Base-by-base conservation (phyloP, 2,113 vertebrate species). In the Nesospiza acunhae region DNA sequence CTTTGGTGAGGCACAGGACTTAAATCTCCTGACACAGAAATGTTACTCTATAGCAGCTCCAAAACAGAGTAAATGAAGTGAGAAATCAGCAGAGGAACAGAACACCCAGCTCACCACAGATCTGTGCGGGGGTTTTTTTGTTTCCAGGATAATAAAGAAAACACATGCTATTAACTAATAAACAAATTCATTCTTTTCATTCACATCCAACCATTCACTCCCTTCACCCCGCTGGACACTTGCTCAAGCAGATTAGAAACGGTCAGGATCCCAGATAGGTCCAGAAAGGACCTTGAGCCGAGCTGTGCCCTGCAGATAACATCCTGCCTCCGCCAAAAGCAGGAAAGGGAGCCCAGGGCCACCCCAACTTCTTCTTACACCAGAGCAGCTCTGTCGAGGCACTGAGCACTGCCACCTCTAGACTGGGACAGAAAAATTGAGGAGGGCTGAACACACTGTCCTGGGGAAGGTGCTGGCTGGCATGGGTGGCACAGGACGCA, bases 391-490 rank as follows among this genome's bases (percentile, higher is more conserved):
- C 69, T 27, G 28, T 2, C 0, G 0, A 44, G 27, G 13, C 39
- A 13, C 5, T 28, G 39, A 0, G 1, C 76, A 42, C 39, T 39
- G 39, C 39, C 39, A 39, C 33, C 52, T 91, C 68, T 23, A 11
- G 13, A 9, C 6, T 0, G 13, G 58, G 46, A 28, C 2, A 1
- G 8, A 47, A 66, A 28, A 28, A 23, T 0, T n/a, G 35, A 44
- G 41, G 17, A 84, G 28, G 27, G 75, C 8, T 49, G 31, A 88
- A 37, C 4, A 3, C 4, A 33, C 1, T 0, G 2, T 11, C 27
- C 17, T 18, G 24, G 7, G 37, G 77, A 77, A 89, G 53, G 47
- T 11, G 20, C 13, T 7, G 59, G 8, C 35, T 39, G 44, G 27
- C 41, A n/a, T 0, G 11, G 82, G 26, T 15, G 2, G 3, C 47